These are phyloP conservation scores for Molorchus minor DNA, from an alignment of 2,888 invertebrate genomes.

Conservation along the genomic window DNA sequence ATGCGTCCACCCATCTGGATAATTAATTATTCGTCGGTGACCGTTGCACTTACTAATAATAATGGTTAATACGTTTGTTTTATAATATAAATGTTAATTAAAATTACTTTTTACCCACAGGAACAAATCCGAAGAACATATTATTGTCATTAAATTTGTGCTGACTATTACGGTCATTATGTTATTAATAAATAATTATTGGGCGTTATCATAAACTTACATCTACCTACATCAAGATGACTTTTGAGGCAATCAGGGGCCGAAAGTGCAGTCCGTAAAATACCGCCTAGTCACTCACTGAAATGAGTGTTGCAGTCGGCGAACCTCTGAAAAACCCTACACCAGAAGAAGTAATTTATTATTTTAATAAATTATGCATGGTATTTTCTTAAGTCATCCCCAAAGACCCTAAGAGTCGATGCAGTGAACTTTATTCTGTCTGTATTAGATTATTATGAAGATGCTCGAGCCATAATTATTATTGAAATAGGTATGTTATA, in stretches of 20 bases:
- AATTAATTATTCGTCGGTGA: slow-evolving; percentile 43
- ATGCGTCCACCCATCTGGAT: slow-evolving; percentile 37
- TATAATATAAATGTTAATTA: not conserved
- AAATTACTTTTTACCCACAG: not conserved
- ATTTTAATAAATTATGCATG: slow-evolving; percentile 16
- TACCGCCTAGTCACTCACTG: slow-evolving; percentile 22
- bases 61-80: slow-evolving; percentile 26
- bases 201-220: slow-evolving; percentile 1
- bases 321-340: slow-evolving; percentile 13
- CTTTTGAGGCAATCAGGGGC: slow-evolving; percentile 7
- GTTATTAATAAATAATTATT: slow-evolving; percentile 21
- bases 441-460: too few relatives aligned
- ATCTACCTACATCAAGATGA: slow-evolving; percentile 21
- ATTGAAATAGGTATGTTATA: too few relatives aligned
- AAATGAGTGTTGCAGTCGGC: slow-evolving; percentile 28
- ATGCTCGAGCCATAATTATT: too few relatives aligned
- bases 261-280: slow-evolving; percentile 18
- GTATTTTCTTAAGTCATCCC: slow-evolving; percentile 4
- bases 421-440: not conserved
- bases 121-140: not conserved
- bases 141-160: slow-evolving; percentile 4
- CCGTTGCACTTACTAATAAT: slow-evolving; percentile 36
- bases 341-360: slow-evolving; percentile 13
- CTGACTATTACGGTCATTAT: slow-evolving; percentile 13
- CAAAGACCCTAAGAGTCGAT: too few relatives aligned